Evolutionary conservation across 2,797 vertebrate species (phyloP).

Genomic region (Pagetopsis macropterus): DNA sequence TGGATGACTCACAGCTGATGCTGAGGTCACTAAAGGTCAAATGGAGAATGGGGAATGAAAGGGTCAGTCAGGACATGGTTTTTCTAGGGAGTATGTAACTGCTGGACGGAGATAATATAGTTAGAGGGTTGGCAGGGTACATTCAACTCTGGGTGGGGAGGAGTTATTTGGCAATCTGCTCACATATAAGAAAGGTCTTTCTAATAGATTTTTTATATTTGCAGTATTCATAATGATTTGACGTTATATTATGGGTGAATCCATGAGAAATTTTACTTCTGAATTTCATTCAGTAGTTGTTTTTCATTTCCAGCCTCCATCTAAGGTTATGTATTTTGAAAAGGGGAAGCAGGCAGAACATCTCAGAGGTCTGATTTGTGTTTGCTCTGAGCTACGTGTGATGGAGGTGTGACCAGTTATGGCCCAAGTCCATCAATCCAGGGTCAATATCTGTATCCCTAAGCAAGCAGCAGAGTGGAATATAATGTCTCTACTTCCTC

Average conservation of each 20-base stretch:
- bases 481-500: constrained; percentile 41
- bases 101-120: constrained; percentile 4
- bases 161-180: not conserved
- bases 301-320: constrained; percentile 14
- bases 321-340: not conserved
- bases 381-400: constrained; percentile 33
- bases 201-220: not conserved
- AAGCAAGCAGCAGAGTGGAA: constrained; percentile 50
- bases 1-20: constrained; percentile 72
- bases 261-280: not conserved
- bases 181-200: not conserved
- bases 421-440: constrained; percentile 48
- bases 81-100: constrained; percentile 13
- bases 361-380: constrained; percentile 17
- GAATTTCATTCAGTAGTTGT: not conserved
- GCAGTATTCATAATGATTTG: not conserved
- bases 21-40: constrained; percentile 54
- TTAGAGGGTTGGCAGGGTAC: not conserved
- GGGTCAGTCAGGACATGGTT: constrained; percentile 24
- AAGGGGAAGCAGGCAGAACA: constrained; percentile 5
- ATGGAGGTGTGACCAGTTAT: constrained; percentile 30
- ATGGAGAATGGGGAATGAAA: constrained; percentile 1
- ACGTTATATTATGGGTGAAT: not conserved
- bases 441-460: constrained; percentile 58
- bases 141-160: not conserved